phyloP scores from a whole-genome alignment of 2,113 vertebrate species.

The Antechinus flavipes region DNA sequence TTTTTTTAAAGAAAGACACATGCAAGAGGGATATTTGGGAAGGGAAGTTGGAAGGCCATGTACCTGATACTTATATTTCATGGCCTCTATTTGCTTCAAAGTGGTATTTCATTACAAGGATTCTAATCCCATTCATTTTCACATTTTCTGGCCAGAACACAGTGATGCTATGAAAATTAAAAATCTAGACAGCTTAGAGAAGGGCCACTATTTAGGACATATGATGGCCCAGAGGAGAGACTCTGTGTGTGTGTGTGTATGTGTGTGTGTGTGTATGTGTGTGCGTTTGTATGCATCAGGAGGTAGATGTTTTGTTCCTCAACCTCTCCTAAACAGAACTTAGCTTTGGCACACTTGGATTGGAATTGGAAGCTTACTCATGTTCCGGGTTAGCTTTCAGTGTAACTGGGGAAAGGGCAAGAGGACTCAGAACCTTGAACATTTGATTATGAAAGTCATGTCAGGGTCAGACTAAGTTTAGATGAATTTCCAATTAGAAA shows the following conservation, averaged over 20 bases:
- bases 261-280: neutral
- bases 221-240: neutral
- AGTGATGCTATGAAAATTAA: neutral
- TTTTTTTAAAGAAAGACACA: neutral
- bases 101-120: neutral
- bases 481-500: neutral
- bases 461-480: neutral
- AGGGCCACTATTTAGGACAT: neutral
- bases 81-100: neutral
- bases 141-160: neutral
- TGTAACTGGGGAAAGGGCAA: neutral
- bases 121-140: neutral
- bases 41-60: neutral
- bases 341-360: neutral
- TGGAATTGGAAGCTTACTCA: neutral
- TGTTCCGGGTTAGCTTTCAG: neutral
- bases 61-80: neutral
- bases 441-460: neutral
- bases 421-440: too few species aligned
- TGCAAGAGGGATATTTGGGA: neutral
- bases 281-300: neutral
- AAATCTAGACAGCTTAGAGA: neutral
- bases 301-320: neutral
- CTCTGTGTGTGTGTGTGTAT: neutral
- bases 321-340: neutral